Evolutionary conservation across 2,113 vertebrate genomes (phyloP).

Genomic region (Uria aalge): DNA sequence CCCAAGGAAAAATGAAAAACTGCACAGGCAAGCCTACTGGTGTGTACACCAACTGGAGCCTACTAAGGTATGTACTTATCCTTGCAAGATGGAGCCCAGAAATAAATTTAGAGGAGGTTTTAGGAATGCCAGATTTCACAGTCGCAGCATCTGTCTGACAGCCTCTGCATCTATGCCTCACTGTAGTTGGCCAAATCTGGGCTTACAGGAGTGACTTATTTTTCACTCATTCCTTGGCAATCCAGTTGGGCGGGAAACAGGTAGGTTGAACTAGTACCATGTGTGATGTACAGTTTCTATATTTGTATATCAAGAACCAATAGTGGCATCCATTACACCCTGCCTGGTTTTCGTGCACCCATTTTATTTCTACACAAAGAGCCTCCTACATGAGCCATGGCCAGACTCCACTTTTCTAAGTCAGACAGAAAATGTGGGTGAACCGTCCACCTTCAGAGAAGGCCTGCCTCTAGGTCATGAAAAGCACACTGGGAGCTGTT

Average conservation of each 20-base stretch:
- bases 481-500: not conserved
- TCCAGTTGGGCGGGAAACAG: not conserved
- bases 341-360: not conserved
- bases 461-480: not conserved
- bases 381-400: not conserved
- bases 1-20: not conserved
- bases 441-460: not conserved
- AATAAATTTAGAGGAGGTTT: not conserved
- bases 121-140: not conserved
- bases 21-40: not conserved
- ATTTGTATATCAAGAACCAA: not conserved
- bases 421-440: not conserved
- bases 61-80: not conserved
- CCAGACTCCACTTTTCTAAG: not conserved
- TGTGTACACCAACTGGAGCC: not conserved
- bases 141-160: not conserved
- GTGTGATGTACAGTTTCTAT: not conserved
- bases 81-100: not conserved
- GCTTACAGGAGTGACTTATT: not conserved
- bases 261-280: not conserved
- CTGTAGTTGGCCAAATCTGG: not conserved
- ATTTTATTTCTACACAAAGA: not conserved
- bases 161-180: not conserved
- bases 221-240: not conserved
- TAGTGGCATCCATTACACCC: not conserved